Conservation (phyloP, 2,797 vertebrate genomes). For the Australoheros facetus region DNA sequence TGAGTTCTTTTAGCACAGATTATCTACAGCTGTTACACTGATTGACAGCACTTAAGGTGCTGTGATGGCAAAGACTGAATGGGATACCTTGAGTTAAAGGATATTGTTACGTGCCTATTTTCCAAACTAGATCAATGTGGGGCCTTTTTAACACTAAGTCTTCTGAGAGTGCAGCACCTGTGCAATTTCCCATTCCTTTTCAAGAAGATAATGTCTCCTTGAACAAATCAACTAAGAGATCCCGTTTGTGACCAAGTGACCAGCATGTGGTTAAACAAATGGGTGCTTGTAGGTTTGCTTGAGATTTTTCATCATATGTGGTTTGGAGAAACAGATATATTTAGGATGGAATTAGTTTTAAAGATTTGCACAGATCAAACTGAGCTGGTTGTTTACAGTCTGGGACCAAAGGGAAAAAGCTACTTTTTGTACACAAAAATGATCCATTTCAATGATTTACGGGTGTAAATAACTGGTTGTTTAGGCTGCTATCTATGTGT, state of each 20-base stretch:
- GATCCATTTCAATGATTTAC: not conserved
- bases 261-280: not conserved
- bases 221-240: not conserved
- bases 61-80: conserved; percentile 29
- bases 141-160: not conserved
- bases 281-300: not conserved
- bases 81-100: conserved; percentile 28
- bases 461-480: not conserved
- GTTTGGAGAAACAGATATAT: not conserved
- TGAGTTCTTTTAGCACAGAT: conserved; percentile 54
- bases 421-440: not conserved
- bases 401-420: not conserved
- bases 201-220: not conserved
- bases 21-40: conserved; percentile 55
- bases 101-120: conserved; percentile 43
- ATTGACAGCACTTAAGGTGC: conserved; percentile 59
- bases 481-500: not conserved
- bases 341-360: accelerated
- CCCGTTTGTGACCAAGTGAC: not conserved
- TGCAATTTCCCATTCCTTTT: not conserved
- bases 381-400: not conserved
- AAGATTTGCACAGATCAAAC: not conserved
- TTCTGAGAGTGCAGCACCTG: not conserved
- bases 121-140: conserved; percentile 44
- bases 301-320: not conserved